Conservation (phyloP, 2,888 invertebrate genomes). For the Endotricha flammealis region DNA sequence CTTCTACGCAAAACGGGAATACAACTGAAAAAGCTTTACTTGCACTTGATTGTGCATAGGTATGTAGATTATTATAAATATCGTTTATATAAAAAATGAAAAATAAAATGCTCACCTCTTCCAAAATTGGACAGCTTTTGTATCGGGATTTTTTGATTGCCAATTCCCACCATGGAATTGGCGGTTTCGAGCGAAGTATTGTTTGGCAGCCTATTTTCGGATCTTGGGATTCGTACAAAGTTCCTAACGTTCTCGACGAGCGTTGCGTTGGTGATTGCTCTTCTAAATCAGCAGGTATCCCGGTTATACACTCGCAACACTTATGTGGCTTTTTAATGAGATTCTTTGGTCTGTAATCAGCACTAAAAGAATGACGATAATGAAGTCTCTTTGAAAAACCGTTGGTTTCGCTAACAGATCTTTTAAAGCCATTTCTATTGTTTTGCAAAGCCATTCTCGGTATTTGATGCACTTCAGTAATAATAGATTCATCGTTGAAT, state of each 20-base stretch:
- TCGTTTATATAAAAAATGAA: slow-evolving; percentile 9
- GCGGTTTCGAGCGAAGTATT: slow-evolving; percentile 81
- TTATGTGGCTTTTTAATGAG: slow-evolving; percentile 59
- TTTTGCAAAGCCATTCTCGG: slow-evolving; percentile 67
- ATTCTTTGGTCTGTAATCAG: slow-evolving; percentile 55
- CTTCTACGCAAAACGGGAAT: not conserved
- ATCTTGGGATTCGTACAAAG: slow-evolving; percentile 76
- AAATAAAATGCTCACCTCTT: slow-evolving; percentile 79
- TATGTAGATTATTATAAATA: too few relatives aligned
- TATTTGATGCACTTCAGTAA: slow-evolving; percentile 64
- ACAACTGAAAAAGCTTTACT: too few relatives aligned
- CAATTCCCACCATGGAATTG: slow-evolving; percentile 93
- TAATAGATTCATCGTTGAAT: slow-evolving; percentile 51
- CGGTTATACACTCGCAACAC: slow-evolving; percentile 72
- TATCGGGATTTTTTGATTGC: slow-evolving; percentile 89
- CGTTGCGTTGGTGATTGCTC: slow-evolving; percentile 50
- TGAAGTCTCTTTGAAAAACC: slow-evolving; percentile 67
- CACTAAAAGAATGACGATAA: slow-evolving; percentile 72
- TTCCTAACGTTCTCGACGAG: slow-evolving; percentile 63
- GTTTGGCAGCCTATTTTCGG: slow-evolving; percentile 84
- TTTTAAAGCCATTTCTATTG: slow-evolving; percentile 64
- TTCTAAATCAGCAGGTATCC: slow-evolving; percentile 59
- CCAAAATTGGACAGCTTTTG: slow-evolving; percentile 88
- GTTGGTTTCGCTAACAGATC: slow-evolving; percentile 69
- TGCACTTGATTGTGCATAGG: too few relatives aligned